These are phyloP conservation scores for Zygaena filipendulae DNA, from an alignment of 2,888 invertebrate species.

Conservation along the genomic window DNA sequence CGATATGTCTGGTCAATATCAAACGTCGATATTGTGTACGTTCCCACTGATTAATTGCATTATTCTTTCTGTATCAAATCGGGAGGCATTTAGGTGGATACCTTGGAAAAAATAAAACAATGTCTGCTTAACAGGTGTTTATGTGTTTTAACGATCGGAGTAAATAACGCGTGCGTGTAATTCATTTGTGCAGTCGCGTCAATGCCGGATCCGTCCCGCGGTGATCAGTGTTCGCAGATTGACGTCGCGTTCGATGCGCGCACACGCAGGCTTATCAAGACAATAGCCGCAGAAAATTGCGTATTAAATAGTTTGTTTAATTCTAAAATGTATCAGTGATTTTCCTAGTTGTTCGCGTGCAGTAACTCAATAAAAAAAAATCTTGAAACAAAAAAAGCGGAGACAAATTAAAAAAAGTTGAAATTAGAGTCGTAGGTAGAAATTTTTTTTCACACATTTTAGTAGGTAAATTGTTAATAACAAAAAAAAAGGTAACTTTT, in stretches of 20 bases:
- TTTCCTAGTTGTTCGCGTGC: too few relatives aligned
- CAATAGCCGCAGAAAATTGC: conserved; percentile 7
- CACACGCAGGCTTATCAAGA: conserved; percentile 28
- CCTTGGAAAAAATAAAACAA: too few relatives aligned
- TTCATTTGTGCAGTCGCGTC: conserved; percentile 44
- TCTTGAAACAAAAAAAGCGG: too few relatives aligned
- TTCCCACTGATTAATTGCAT: conserved; percentile 45
- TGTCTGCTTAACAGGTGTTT: conserved; percentile 28
- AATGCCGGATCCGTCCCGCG: conserved; percentile 32
- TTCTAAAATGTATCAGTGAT: too few relatives aligned
- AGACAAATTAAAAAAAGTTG: too few relatives aligned
- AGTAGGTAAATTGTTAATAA: too few relatives aligned
- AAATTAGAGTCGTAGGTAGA: too few relatives aligned
- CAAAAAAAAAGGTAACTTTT: too few relatives aligned
- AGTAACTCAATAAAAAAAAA: too few relatives aligned
- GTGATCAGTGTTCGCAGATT: conserved; percentile 41
- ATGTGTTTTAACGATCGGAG: conserved; percentile 40
- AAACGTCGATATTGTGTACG: conserved; percentile 48
- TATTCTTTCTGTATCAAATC: conserved; percentile 39
- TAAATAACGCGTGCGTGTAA: conserved; percentile 40
- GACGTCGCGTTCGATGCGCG: conserved; percentile 30
- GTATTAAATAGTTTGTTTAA: too few relatives aligned
- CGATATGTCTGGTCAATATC: conserved; percentile 52
- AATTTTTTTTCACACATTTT: too few relatives aligned
- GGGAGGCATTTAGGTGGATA: too few relatives aligned